These are phyloP conservation scores for Schizopygopsis malacanthus DNA, from an alignment of 2,797 vertebrate genomes.

Conservation along the genomic window DNA sequence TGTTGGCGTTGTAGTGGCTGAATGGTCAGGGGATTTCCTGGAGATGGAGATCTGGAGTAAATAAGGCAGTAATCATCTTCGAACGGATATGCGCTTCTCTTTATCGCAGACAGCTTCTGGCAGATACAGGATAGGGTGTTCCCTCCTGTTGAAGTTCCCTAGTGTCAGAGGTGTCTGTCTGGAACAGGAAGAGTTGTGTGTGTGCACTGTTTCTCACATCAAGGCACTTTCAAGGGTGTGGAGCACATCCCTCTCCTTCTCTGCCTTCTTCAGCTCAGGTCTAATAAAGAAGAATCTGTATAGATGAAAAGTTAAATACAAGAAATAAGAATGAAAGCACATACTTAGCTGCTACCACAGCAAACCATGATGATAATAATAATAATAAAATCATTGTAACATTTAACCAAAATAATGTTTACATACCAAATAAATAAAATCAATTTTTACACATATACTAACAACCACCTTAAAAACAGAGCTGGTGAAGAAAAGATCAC, in stretches of 20 bases:
- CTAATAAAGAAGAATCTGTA: background rate
- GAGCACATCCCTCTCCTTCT: background rate
- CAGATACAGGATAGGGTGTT: slow-evolving; percentile 40
- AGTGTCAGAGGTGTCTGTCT: slow-evolving; percentile 22
- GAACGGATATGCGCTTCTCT: background rate
- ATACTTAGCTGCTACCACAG: background rate
- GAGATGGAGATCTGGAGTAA: slow-evolving; percentile 10
- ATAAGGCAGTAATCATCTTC: slow-evolving; percentile 18
- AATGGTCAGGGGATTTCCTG: slow-evolving; percentile 30
- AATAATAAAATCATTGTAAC: too few relatives aligned
- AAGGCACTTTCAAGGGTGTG: background rate
- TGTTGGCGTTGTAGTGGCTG: background rate
- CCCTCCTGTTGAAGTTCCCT: slow-evolving; percentile 3
- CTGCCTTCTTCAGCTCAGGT: background rate
- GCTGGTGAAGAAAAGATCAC: too few relatives aligned
- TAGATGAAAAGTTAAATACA: background rate
- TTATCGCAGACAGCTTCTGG: slow-evolving; percentile 29
- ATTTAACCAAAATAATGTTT: too few relatives aligned
- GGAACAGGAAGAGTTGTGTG: background rate
- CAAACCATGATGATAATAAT: too few relatives aligned
- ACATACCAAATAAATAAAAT: too few relatives aligned
- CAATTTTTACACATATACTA: too few relatives aligned
- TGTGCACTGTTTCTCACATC: slow-evolving; percentile 13
- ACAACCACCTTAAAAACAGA: too few relatives aligned
- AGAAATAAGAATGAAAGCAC: background rate